Evolutionary conservation across 1,140 invertebrate species (phyloP), one percentile per base, ranked within the genome.

Genomic region (Tyrophagus putrescentiae): DNA sequence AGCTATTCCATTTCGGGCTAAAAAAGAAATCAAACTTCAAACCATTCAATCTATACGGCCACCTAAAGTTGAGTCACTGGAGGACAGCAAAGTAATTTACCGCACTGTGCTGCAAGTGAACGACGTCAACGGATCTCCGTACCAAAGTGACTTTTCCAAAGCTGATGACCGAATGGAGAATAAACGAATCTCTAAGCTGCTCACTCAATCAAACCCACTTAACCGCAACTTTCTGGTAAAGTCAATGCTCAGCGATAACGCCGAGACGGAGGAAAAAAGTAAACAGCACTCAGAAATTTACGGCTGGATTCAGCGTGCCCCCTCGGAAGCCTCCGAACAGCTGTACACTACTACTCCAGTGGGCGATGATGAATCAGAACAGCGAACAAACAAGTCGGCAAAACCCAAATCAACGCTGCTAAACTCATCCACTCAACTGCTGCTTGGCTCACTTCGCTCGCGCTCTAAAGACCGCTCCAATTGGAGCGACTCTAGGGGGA

Each of bases 341-440:
- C n/a, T n/a, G n/a, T n/a, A n/a, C n/a, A n/a, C n/a, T n/a, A n/a
- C n/a, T n/a, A n/a, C n/a, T n/a, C n/a, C n/a, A n/a, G n/a, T n/a
- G n/a, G n/a, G n/a, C n/a, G n/a, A n/a, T n/a, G n/a, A n/a, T n/a
- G n/a, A n/a, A n/a, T n/a, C n/a, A n/a, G n/a, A n/a, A n/a, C n/a
- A n/a, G n/a, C n/a, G n/a, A n/a, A n/a, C n/a, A n/a, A n/a, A n/a
- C n/a, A n/a, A n/a, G n/a, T n/a, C n/a, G n/a, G n/a, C 45, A 9
- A 48, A 48, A 48, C 7, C 23, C 45, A 18, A 39, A 39, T 13
- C 21, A 21, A 21, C 36, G n/a, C 36, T 48, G 9, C 7, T 48
- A 21, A 48, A 48, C 45, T 48, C 45, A 21, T 48, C 45, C 23
- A 48, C 45, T 21, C 45, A 48, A 48, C 45, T 48, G 9, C 31